Evolutionary conservation across 2,797 vertebrate species (phyloP).

Genomic region (Tenualosa thibaudeaui): DNA sequence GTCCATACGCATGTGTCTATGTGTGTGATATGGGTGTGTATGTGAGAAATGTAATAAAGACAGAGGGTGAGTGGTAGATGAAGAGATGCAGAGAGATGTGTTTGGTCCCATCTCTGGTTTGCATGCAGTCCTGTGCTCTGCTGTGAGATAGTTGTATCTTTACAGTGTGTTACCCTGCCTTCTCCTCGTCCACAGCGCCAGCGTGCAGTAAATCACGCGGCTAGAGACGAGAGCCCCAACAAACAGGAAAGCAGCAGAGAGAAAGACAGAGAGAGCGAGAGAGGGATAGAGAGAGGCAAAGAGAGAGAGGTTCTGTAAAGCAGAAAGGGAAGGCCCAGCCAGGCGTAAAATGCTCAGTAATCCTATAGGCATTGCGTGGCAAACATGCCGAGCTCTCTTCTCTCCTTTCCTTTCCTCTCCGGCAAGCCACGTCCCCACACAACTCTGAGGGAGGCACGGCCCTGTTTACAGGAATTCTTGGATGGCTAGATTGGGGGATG

Average conservation of each 20-base stretch:
- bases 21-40: neutral
- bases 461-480: constrained; percentile 66
- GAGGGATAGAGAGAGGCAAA: neutral
- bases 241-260: neutral
- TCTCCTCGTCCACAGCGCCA: constrained; percentile 22
- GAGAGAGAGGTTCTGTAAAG: constrained; percentile 30
- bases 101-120: neutral
- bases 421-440: constrained; percentile 36
- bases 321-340: constrained; percentile 32
- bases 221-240: constrained; percentile 24
- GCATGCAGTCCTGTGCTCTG: neutral
- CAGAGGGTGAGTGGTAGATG: neutral
- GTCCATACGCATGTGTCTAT: neutral
- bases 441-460: constrained; percentile 54
- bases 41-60: neutral
- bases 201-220: neutral
- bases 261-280: no score
- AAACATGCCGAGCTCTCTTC: constrained; percentile 49
- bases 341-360: constrained; percentile 57
- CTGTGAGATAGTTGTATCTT: neutral
- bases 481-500: constrained; percentile 50
- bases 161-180: neutral
- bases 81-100: neutral
- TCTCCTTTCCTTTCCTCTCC: neutral
- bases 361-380: constrained; percentile 72